Base-by-base conservation (phyloP, 2,888 invertebrate genomes). In the Axea sp. region DNA sequence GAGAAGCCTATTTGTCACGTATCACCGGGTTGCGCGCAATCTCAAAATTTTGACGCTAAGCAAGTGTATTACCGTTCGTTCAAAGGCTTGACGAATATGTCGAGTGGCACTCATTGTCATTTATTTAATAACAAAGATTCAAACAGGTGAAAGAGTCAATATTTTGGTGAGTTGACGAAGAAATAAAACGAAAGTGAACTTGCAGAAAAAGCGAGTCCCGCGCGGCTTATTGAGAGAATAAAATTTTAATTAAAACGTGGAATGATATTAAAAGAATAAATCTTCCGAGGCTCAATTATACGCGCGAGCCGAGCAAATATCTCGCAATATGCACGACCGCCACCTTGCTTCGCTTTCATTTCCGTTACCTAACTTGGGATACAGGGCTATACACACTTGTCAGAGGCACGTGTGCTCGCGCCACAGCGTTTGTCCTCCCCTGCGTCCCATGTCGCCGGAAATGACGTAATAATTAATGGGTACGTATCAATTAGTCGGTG, bases 391-490 rank as follows among this genome's bases (percentile, higher is more conserved):
- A 55, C 75, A 72, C 75, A 75, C 73, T 77, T 85, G 85, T 85
- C 85, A 85, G 76, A 75, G 81, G 77, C 85, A 85, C 84, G 83
- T 85, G 84, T 76, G 83, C 82, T 73, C 51, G 78, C 67, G 77
- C 83, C 82, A 75, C 82, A 82, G 83, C 81, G 82, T 77, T 76
- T 78, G 79, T 26, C 28, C 53, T 26, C 22, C 53, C 37, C 39
- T 37, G 39, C 11, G 8, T 8, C 33, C 59, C 60, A 51, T 43
- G 51, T 81, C 83, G 79, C 78, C 82, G 84, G 81, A 84, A 86
- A 86, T 85, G 86, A 86, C 86, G 84, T 83, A 82, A 86, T 87
- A 87, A 87, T 86, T 86, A 86, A 86, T 86, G 84, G 85, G 80
- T 79, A 81, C 82, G 83, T 85, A 86, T 86, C 86, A 86, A 86